Base-by-base conservation (phyloP, 2,888 invertebrate genomes). In the Archaeoteleia sp. region DNA sequence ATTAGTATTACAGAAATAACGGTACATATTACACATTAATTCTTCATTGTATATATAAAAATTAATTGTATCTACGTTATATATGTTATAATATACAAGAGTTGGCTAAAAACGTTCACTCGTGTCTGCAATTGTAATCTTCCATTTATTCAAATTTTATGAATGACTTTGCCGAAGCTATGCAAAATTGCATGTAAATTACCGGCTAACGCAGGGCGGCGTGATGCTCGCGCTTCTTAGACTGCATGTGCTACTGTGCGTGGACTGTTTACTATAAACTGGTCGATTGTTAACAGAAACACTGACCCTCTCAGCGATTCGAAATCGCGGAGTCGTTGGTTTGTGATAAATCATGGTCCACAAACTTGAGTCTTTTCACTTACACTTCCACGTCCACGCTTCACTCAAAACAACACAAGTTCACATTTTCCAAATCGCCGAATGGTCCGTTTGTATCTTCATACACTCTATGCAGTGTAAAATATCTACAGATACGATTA, bases 261-360 rank as follows among this genome's bases (percentile, higher is more conserved):
- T 75, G 62, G 71, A 76, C 62, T 82, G 78, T 74, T 82, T 84
- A 43, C 70, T 80, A 66, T 82, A 83, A 72, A 78, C 74, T 68
- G 83, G 82, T 35, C 81, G 82, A 80, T 78, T 83, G 71, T 80
- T 82, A 14, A 80, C 80, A 29, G 83, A 77, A 51, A 81, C 79
- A 75, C 84, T 82, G 65, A 85, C 78, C 49, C 85, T 76, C 61
- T 85, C 85, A 7, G 85, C 83, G 70, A 85, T 85, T 30, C 85
- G 79, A 71, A 85, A 85, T 35, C 85, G 81, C 65, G 85, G 85
- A 45, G 82, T 80, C 40, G 85, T 85, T 12, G 85, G 85, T 60
- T 85, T 85, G 57, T 85, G 85, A 69, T 85, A 85, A 76, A 85
- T 83, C 84, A 85, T 85, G 39, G 20, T 74, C 14, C 20, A 20